Evolutionary conservation across 2,797 vertebrate genomes (phyloP).

Genomic region (Smutsia gigantea): DNA sequence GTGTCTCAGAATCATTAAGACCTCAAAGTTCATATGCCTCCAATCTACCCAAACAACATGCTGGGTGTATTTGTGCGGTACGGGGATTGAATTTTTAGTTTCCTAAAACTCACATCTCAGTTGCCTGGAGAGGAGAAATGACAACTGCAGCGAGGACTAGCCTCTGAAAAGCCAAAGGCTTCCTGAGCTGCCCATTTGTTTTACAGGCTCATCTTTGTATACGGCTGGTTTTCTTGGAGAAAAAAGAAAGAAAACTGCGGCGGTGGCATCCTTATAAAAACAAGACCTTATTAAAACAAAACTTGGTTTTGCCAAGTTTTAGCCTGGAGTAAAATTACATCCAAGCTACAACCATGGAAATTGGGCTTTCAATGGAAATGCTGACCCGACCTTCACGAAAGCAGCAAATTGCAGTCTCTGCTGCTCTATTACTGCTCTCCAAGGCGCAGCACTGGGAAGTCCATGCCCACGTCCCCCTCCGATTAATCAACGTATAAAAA

Average conservation of each 20-base stretch:
- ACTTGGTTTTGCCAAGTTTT: constrained; percentile 80
- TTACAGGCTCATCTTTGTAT: not conserved
- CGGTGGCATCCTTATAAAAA: not conserved
- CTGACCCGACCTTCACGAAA: not conserved
- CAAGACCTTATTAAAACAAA: not conserved
- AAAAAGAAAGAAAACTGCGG: not conserved
- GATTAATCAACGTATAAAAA: not conserved
- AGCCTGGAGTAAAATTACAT: constrained; percentile 66
- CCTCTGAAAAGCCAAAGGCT: constrained; percentile 34
- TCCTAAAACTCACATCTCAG: constrained; percentile 37
- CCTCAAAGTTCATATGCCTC: constrained; percentile 6
- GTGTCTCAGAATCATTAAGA: not conserved
- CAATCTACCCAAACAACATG: not conserved
- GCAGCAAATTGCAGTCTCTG: constrained; percentile 40
- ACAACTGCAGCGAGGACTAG: not conserved
- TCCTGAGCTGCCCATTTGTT: constrained; percentile 23
- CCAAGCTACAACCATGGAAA: constrained; percentile 64
- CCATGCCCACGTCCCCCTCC: not conserved
- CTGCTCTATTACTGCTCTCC: constrained; percentile 16
- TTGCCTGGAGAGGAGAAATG: not conserved
- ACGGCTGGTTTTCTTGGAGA: not conserved
- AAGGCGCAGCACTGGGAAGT: not conserved
- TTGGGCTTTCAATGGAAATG: not conserved
- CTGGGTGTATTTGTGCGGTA: not conserved
- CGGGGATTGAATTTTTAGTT: not conserved